Conservation (phyloP, 1,140 invertebrate genomes). For the Drosophila ercepeae region DNA sequence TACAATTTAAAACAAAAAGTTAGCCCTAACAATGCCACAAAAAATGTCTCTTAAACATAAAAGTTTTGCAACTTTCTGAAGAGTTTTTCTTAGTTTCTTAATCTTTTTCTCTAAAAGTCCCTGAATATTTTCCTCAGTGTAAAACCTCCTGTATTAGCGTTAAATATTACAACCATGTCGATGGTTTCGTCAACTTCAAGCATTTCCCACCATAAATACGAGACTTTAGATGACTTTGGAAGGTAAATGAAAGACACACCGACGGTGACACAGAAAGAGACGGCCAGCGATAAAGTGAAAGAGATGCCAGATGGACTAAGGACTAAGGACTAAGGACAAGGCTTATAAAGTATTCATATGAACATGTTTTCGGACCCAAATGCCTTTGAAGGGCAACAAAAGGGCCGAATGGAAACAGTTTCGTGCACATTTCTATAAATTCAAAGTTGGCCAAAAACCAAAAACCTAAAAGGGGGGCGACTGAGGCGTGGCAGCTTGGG, state of each 20-base stretch:
- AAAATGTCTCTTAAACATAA: no score
- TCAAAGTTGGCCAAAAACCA: slow-evolving; percentile 39
- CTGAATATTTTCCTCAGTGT: slow-evolving; percentile 2
- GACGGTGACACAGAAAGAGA: background rate
- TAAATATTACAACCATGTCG: slow-evolving; percentile 66
- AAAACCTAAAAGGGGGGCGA: background rate
- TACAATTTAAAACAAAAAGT: background rate
- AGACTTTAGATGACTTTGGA: background rate
- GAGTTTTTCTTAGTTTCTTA: no score
- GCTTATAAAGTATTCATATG: slow-evolving; percentile 80
- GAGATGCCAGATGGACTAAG: background rate
- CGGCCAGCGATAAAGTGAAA: background rate
- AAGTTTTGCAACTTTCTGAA: no score
- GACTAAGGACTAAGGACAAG: slow-evolving; percentile 23
- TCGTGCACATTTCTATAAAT: slow-evolving; percentile 77
- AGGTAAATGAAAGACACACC: background rate
- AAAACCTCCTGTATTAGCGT: slow-evolving; percentile 39
- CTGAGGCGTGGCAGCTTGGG: background rate
- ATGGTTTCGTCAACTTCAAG: slow-evolving; percentile 55
- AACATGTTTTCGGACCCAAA: slow-evolving; percentile 61
- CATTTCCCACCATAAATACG: slow-evolving; percentile 48
- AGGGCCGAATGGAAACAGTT: slow-evolving; percentile 67
- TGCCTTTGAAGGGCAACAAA: slow-evolving; percentile 56
- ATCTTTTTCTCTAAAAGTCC: background rate
- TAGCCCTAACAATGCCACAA: no score